Evolutionary conservation across 2,797 vertebrate genomes (phyloP).

Genomic region (Crenichthys baileyi): DNA sequence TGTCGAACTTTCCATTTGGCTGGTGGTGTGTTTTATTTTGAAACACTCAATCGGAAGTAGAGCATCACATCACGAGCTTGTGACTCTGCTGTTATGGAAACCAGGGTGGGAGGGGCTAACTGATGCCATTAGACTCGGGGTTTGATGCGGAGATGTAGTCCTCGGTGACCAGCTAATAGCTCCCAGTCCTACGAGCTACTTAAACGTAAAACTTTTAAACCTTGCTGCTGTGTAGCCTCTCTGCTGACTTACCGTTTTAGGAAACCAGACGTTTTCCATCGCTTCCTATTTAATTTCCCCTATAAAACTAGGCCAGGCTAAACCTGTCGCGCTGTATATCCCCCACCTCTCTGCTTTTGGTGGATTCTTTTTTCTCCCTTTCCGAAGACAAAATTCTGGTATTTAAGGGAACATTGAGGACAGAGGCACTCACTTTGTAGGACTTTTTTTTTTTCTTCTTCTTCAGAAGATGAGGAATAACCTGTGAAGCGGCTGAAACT

Average conservation of each 20-base stretch:
- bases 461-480: slow-evolving; percentile 30
- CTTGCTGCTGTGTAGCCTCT: not conserved
- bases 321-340: slow-evolving; percentile 55
- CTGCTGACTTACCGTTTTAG: not conserved
- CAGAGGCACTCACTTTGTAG: slow-evolving; percentile 5
- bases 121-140: slow-evolving; percentile 53
- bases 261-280: not conserved
- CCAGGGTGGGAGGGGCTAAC: slow-evolving; percentile 63
- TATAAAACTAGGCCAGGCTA: slow-evolving; percentile 43
- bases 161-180: slow-evolving; percentile 40
- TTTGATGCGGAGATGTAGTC: slow-evolving; percentile 53
- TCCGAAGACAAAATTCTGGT: slow-evolving; percentile 17
- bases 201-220: slow-evolving; percentile 49
- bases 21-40: slow-evolving; percentile 48
- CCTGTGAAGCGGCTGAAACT: slow-evolving; percentile 17
- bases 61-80: rapidly evolving
- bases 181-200: slow-evolving; percentile 27
- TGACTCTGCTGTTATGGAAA: slow-evolving; percentile 52
- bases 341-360: slow-evolving; percentile 35
- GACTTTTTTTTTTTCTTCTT: slow-evolving; percentile 21
- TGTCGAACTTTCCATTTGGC: not conserved
- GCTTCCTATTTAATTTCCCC: slow-evolving; percentile 5
- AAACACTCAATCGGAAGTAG: slow-evolving; percentile 25
- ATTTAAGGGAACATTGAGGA: not conserved
- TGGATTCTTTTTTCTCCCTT: not conserved